These are phyloP conservation scores for Crocuta crocuta DNA, from an alignment of 2,113 vertebrate genomes.

Conservation along the genomic window DNA sequence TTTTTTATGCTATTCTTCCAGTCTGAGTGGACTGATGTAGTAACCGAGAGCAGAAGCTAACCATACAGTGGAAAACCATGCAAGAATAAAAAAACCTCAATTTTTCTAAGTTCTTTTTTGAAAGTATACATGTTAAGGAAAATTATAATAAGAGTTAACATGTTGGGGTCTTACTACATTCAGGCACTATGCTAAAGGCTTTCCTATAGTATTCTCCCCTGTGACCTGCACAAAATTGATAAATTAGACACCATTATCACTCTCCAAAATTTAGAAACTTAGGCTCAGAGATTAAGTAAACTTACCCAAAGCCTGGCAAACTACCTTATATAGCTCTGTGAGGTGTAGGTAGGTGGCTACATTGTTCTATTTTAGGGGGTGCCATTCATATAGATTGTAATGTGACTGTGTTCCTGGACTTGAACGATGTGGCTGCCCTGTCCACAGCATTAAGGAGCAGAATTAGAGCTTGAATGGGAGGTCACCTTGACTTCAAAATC, in stretches of 20 bases:
- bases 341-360: background rate
- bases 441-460: background rate
- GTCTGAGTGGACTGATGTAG: conserved; percentile 42
- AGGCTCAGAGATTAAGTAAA: conserved; percentile 10
- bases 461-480: background rate
- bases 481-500: background rate
- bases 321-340: background rate
- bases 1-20: conserved; percentile 49
- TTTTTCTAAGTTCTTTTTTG: conserved; percentile 51
- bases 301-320: background rate
- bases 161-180: background rate
- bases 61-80: conserved; percentile 21
- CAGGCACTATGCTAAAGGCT: background rate
- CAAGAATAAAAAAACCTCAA: background rate
- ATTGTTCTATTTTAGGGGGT: background rate
- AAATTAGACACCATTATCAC: background rate
- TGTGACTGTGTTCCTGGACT: background rate
- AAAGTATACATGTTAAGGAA: conserved; percentile 8
- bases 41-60: conserved; percentile 56
- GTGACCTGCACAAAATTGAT: background rate
- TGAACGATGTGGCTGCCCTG: background rate
- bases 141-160: background rate
- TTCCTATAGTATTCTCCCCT: background rate
- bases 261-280: background rate
- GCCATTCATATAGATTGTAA: background rate